Evolutionary conservation across 2,797 vertebrate species (phyloP).

Genomic region (Micrastur ruficollis): DNA sequence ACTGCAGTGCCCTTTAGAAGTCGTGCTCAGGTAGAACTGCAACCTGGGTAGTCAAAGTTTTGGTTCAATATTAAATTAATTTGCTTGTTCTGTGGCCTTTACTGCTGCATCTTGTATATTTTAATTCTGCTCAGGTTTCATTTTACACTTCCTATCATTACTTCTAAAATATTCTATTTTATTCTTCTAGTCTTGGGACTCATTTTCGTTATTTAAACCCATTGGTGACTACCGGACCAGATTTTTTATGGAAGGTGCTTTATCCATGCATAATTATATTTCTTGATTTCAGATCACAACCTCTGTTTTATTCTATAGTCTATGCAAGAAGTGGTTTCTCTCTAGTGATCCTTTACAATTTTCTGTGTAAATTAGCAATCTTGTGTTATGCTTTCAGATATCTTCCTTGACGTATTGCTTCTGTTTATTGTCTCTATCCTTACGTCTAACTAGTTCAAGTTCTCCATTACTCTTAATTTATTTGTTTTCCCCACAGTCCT

Average conservation of each 20-base stretch:
- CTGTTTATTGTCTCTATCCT: not conserved
- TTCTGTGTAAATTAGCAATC: not conserved
- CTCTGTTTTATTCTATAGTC: not conserved
- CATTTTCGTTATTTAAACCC: not conserved
- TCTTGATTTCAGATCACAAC: not conserved
- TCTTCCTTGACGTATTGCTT: not conserved
- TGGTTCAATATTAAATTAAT: not conserved
- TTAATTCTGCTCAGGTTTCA: not conserved
- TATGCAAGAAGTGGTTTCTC: not conserved
- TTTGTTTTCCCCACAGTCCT: not conserved
- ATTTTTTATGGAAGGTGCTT: not conserved
- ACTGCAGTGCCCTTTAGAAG: not conserved
- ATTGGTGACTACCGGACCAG: not conserved
- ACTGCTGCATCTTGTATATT: not conserved
- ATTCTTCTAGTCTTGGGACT: not conserved
- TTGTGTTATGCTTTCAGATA: not conserved
- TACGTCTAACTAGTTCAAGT: not conserved
- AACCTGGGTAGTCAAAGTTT: not conserved
- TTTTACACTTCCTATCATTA: not conserved
- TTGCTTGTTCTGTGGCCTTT: not conserved
- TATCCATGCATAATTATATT: not conserved
- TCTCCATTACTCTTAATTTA: slow-evolving; percentile 21
- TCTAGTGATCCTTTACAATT: not conserved
- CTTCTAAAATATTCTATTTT: not conserved
- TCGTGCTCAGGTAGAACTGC: not conserved